Percentiles rank a stretch among this genome's conserved stretches.
Evolutionary conservation across 2,888 invertebrate genomes (phyloP).

Genomic region (Coremacera marginata): DNA sequence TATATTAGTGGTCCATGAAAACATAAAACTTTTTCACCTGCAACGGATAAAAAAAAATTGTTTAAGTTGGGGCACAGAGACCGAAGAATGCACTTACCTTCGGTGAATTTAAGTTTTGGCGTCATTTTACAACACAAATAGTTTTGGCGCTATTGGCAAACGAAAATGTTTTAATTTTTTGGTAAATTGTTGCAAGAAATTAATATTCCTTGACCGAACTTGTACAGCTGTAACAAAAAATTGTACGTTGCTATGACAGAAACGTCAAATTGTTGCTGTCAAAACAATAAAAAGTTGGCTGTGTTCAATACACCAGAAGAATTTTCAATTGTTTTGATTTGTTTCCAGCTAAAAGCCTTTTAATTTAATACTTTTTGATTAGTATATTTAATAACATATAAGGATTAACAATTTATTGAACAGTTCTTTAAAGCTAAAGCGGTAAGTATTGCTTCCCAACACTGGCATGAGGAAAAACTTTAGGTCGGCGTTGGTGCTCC

Average conservation of each 20-base stretch:
- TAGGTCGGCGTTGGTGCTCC: not conserved
- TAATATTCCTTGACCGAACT: not conserved
- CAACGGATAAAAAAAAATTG: constrained; percentile 46
- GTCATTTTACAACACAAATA: constrained; percentile 69
- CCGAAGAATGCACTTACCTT: constrained; percentile 71
- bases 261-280: constrained; percentile 14
- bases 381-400: not conserved
- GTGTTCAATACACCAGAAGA: not conserved
- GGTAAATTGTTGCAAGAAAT: not conserved
- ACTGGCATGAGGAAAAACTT: not conserved
- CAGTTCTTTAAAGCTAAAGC: not conserved
- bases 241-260: constrained; percentile 21
- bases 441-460: constrained; percentile 36
- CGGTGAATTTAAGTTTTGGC: constrained; percentile 80
- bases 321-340: not conserved
- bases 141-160: constrained; percentile 47
- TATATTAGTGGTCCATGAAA: constrained; percentile 97
- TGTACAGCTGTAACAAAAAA: constrained; percentile 30
- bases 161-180: constrained; percentile 23
- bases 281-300: not conserved
- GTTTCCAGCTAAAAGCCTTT: not conserved
- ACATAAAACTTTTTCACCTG: constrained; percentile 91
- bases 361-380: not conserved
- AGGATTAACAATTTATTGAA: not conserved
- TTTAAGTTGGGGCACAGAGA: constrained; percentile 5